Percentiles rank a stretch among this genome's conserved stretches.
Evolutionary conservation across 1,140 invertebrate species (phyloP).

Genomic region (Diachasma alloeum): DNA sequence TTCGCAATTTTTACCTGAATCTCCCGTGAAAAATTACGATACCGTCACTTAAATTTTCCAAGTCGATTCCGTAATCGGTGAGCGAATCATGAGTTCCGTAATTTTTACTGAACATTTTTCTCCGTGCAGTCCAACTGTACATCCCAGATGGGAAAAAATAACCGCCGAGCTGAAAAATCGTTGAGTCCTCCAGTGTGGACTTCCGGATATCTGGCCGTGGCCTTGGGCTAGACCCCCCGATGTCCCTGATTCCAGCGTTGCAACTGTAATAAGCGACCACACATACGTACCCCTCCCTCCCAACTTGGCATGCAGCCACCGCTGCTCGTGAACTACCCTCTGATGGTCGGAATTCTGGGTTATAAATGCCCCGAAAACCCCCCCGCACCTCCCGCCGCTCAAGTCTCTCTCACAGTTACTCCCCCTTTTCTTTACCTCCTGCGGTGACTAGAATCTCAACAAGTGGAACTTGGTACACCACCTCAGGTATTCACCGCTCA

Average conservation of each 20-base stretch:
- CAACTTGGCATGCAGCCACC: constrained; percentile 4
- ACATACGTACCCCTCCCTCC: neutral
- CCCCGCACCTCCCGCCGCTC: neutral
- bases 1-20: too few relatives aligned
- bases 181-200: neutral
- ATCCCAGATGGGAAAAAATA: neutral
- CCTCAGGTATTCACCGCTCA: neutral
- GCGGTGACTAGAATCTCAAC: neutral
- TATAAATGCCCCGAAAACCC: neutral
- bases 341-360: constrained; percentile 19
- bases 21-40: too few relatives aligned
- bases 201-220: neutral
- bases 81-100: too few relatives aligned
- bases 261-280: neutral
- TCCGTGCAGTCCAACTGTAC: neutral
- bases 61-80: too few relatives aligned
- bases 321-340: constrained; percentile 16
- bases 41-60: too few relatives aligned
- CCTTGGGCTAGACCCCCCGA: neutral
- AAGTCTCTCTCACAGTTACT: neutral
- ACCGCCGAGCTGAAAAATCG: neutral
- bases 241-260: neutral
- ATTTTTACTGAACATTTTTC: too few relatives aligned
- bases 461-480: constrained; percentile 2
- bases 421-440: neutral